These are phyloP conservation scores for Vanessa atalanta DNA, from an alignment of 1,140 invertebrate species.

Conservation along the genomic window DNA sequence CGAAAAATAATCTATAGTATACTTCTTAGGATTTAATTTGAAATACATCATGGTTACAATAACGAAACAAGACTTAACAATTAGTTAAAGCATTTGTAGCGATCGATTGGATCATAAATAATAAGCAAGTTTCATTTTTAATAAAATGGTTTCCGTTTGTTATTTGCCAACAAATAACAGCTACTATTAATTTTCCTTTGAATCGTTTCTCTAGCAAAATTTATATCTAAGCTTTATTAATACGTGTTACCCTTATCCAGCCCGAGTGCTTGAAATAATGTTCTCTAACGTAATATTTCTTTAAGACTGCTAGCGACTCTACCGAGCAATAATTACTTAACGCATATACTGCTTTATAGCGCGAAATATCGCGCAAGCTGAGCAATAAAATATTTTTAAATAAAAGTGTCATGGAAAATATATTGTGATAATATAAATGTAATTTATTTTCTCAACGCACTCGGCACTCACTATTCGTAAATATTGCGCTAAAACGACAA, in stretches of 20 bases:
- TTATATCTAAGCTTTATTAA: slow-evolving; percentile 41
- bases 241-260: slow-evolving; percentile 41
- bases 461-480: slow-evolving; percentile 38
- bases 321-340: slow-evolving; percentile 34
- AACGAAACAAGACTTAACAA: no score
- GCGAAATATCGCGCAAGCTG: slow-evolving; percentile 35
- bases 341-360: slow-evolving; percentile 30
- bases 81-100: not conserved
- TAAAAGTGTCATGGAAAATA: slow-evolving; percentile 49
- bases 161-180: slow-evolving; percentile 20
- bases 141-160: slow-evolving; percentile 23
- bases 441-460: slow-evolving; percentile 49
- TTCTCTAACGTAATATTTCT: slow-evolving; percentile 33
- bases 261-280: slow-evolving; percentile 36
- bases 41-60: no score
- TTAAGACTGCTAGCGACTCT: slow-evolving; percentile 28
- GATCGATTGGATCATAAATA: not conserved
- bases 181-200: slow-evolving; percentile 30
- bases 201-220: slow-evolving; percentile 33
- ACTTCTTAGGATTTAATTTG: no score
- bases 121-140: not conserved
- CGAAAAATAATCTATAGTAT: no score
- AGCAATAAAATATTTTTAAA: slow-evolving; percentile 45
- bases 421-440: slow-evolving; percentile 49
- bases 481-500: slow-evolving; percentile 1